These are phyloP conservation scores for Pogonocherus hispidulus DNA, from an alignment of 2,888 invertebrate genomes.

Conservation along the genomic window DNA sequence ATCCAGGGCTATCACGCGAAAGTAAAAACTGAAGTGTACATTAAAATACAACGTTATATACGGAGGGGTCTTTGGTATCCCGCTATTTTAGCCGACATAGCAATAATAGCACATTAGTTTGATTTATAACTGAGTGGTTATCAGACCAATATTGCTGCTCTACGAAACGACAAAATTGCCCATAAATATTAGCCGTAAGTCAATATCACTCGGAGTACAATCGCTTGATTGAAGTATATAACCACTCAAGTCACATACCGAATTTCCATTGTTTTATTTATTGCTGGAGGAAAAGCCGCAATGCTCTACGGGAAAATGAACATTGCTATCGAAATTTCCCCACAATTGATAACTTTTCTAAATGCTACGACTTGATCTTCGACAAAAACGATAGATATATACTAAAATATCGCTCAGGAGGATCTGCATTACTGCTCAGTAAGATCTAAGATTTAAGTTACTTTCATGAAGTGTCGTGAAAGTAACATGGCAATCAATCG, in stretches of 20 bases:
- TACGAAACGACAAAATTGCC: conserved; percentile 68
- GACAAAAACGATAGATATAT: too few relatives aligned
- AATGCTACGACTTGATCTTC: too few relatives aligned
- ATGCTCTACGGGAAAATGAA: conserved; percentile 8
- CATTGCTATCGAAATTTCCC: too few relatives aligned
- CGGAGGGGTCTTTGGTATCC: conserved; percentile 48
- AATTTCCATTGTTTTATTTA: conserved; percentile 45
- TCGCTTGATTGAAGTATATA: conserved; percentile 62
- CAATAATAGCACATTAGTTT: conserved; percentile 70
- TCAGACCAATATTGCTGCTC: conserved; percentile 69
- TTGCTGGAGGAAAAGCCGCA: conserved; percentile 19
- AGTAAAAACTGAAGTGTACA: conserved; percentile 37
- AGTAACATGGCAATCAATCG: too few relatives aligned
- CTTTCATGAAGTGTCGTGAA: too few relatives aligned
- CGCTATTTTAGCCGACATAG: conserved; percentile 66
- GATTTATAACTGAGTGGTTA: conserved; percentile 69
- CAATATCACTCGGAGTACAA: conserved; percentile 63
- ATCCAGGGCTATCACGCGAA: too few relatives aligned
- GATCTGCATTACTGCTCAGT: too few relatives aligned
- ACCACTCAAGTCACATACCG: conserved; percentile 56
- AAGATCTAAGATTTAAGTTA: too few relatives aligned
- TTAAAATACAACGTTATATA: conserved; percentile 45
- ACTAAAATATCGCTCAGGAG: too few relatives aligned
- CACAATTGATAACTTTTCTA: too few relatives aligned
- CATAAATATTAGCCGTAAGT: conserved; percentile 69